Evolutionary conservation across 1,140 invertebrate genomes (phyloP).

Genomic region (Palaemon carinicauda): DNA sequence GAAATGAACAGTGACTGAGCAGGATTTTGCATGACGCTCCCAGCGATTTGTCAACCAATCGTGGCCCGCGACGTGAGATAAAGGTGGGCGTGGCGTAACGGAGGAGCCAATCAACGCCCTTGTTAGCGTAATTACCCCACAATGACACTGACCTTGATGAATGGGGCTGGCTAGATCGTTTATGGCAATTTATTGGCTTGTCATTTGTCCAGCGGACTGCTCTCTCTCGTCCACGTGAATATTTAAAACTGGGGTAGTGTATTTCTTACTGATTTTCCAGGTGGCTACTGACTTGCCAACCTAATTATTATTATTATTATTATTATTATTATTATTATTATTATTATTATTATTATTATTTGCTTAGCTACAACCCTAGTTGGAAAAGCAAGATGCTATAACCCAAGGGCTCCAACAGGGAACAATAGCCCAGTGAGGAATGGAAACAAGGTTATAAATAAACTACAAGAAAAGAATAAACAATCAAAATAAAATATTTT

Average conservation of each 20-base stretch:
- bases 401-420: too few relatives aligned
- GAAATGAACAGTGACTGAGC: constrained; percentile 42
- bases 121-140: constrained; percentile 31
- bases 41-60: constrained; percentile 35
- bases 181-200: constrained; percentile 39
- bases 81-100: constrained; percentile 28
- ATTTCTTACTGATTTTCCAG: too few relatives aligned
- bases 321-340: too few relatives aligned
- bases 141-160: constrained; percentile 47
- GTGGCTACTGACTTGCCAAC: too few relatives aligned
- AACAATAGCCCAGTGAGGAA: too few relatives aligned
- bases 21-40: constrained; percentile 35
- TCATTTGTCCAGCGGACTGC: constrained; percentile 28
- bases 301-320: not conserved
- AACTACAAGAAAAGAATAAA: too few relatives aligned
- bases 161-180: constrained; percentile 17
- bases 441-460: too few relatives aligned
- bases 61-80: not conserved
- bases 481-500: too few relatives aligned
- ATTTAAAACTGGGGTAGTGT: not conserved
- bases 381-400: too few relatives aligned
- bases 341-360: too few relatives aligned
- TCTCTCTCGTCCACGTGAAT: not conserved
- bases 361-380: too few relatives aligned
- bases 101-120: constrained; percentile 23